Percentiles rank a stretch among this genome's conserved stretches.
Conservation (phyloP, 2,888 invertebrate genomes). For the Nineta flava region DNA sequence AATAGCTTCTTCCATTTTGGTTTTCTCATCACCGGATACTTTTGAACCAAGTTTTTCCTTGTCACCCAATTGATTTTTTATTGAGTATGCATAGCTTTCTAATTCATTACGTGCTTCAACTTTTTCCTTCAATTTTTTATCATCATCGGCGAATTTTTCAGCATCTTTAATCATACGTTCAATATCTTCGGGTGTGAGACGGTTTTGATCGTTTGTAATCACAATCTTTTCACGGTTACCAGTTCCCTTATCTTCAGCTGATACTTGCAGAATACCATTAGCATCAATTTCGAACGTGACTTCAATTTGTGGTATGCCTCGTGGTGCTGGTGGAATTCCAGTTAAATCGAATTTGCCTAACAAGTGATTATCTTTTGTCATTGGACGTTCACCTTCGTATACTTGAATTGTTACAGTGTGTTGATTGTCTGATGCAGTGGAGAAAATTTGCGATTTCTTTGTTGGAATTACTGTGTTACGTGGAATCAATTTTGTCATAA, state of each 20-base stretch:
- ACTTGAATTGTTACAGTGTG: constrained; percentile 98
- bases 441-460: constrained; percentile 98
- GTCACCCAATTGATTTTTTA: constrained; percentile 92
- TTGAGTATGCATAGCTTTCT: constrained; percentile 91
- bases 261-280: constrained; percentile 87
- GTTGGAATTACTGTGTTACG: constrained; percentile 98
- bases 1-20: constrained; percentile 89
- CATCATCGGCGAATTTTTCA: constrained; percentile 97
- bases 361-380: constrained; percentile 99
- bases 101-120: constrained; percentile 95
- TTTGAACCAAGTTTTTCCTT: constrained; percentile 96
- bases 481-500: constrained; percentile 97
- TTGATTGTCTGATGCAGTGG: constrained; percentile 97
- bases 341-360: constrained; percentile 97
- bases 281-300: constrained; percentile 91
- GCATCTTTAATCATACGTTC: constrained; percentile 99
- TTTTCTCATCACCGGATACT: constrained; percentile 73
- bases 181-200: constrained; percentile 94
- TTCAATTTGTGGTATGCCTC: constrained; percentile 88
- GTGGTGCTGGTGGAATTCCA: constrained; percentile 87
- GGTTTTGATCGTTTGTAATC: constrained; percentile 96
- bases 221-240: constrained; percentile 98
- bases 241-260: constrained; percentile 98
- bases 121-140: constrained; percentile 89
- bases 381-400: constrained; percentile 97